Base-by-base conservation (phyloP, 2,113 vertebrate genomes). In the Archilochus colubris region DNA sequence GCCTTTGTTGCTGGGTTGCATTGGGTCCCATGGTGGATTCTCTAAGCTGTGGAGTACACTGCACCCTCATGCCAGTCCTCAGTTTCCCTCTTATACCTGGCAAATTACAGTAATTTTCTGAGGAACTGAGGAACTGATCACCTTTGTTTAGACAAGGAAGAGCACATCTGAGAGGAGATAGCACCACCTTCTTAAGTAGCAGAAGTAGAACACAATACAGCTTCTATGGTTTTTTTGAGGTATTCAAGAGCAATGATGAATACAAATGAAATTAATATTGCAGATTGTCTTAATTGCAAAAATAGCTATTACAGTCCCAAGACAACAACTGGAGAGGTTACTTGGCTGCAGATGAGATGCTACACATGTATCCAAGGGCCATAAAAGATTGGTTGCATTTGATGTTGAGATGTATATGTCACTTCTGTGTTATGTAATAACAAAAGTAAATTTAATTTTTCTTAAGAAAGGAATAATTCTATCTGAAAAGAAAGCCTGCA, bases 271-370 rank as follows among this genome's bases (percentile, higher is more conserved):
- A 79, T 68, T 14, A n/a, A 64, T 75, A 33, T 28, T 64, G 21
- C 24, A 40, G 44, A 19, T 30, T 64, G 9, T 27, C 64, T 78
- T 82, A 82, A 79, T 46, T 31, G 33, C 54, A 67, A 31, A 50
- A 75, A 70, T 36, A 93, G 69, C 53, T 64, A 18, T 21, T 72
- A 61, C 31, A 75, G 28, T 83, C 53, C 31, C n/a, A 78, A 68
- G 14, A 44, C 73, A 91, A 48, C 25, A 86, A 6, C 43, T 92
- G 25, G 27, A 59, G 44, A 81, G 38, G n/a, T 91, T 68, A 43
- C 81, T 84, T 95, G 86, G 54, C 81, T 92, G 91, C 78, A 92
- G 83, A 58, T 69, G 79, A 93, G 73, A 44, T 73, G 40, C 55
- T 83, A 28, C 50, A 50, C 15, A 8, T 30, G 8, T 80, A 86